A percentile compares a stretch with the other conserved stretches of the same genome.
Conservation (phyloP, 2,797 vertebrate genomes). For the Atherinosoma microstoma region DNA sequence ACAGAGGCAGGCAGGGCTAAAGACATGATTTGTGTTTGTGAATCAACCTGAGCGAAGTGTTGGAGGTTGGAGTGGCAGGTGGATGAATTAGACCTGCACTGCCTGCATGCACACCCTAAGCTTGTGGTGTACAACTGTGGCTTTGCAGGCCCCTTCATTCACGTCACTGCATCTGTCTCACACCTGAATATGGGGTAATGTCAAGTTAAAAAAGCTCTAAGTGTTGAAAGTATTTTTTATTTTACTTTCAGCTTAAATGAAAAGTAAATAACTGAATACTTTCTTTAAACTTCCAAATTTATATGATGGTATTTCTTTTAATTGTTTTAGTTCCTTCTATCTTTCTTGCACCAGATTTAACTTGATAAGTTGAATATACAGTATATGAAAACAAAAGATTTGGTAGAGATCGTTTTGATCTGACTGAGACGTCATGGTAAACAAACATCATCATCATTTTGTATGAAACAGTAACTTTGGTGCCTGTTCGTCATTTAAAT, state of each 20-base stretch:
- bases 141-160: conserved; percentile 24
- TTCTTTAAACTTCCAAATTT: background rate
- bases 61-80: conserved; percentile 12
- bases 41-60: conserved; percentile 15
- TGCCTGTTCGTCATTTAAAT: too few species aligned
- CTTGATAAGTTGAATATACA: background rate
- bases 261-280: too few species aligned
- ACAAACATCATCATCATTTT: too few species aligned
- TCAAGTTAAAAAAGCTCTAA: too few species aligned
- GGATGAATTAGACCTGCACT: conserved; percentile 39
- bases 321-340: background rate
- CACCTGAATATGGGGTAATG: too few species aligned
- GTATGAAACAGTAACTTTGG: too few species aligned
- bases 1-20: conserved; percentile 21
- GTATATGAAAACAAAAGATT: background rate
- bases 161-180: conserved; percentile 9
- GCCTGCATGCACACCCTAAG: conserved; percentile 25
- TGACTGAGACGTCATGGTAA: background rate
- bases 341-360: background rate
- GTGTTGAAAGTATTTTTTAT: too few species aligned
- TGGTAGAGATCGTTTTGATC: background rate
- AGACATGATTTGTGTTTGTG: conserved; percentile 28
- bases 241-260: too few species aligned
- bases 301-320: background rate
- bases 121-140: conserved; percentile 32